Conservation (phyloP, 1,140 invertebrate species). For the Lordiphosa stackelbergi region DNA sequence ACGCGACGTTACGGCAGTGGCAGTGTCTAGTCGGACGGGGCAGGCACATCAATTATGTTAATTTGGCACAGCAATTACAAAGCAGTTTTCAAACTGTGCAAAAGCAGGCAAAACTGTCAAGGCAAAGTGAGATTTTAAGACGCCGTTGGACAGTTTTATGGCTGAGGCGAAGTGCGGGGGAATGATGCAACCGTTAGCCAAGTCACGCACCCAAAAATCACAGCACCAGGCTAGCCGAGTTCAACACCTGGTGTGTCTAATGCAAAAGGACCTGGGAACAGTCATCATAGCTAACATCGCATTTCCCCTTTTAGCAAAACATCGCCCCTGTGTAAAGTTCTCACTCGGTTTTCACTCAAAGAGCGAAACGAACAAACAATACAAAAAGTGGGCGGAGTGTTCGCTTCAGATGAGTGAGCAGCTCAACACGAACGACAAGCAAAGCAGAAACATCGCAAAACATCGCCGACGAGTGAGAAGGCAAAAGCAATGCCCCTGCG, state of each 20-base stretch:
- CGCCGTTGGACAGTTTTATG: slow-evolving; percentile 23
- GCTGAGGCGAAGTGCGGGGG: slow-evolving; percentile 15
- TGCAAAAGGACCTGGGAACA: slow-evolving; percentile 51
- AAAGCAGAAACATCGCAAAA: slow-evolving; percentile 45
- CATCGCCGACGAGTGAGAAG: slow-evolving; percentile 38
- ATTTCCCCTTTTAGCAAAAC: slow-evolving; percentile 17
- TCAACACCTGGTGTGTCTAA: slow-evolving; percentile 44
- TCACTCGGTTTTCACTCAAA: slow-evolving; percentile 28
- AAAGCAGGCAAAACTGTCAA: slow-evolving; percentile 7
- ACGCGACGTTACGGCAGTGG: slow-evolving; percentile 5
- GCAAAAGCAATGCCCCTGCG: slow-evolving; percentile 25
- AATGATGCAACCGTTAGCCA: slow-evolving; percentile 30
- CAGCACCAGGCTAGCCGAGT: too few species aligned
- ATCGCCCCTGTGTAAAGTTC: slow-evolving; percentile 6
- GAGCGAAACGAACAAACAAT: slow-evolving; percentile 19
- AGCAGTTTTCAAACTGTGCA: slow-evolving; percentile 44
- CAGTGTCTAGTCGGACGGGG: slow-evolving; percentile 18
- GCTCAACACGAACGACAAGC: slow-evolving; percentile 27
- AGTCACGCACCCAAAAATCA: slow-evolving; percentile 32
- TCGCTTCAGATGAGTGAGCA: slow-evolving; percentile 20
- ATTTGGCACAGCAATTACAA: slow-evolving; percentile 62
- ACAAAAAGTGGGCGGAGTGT: slow-evolving; percentile 65
- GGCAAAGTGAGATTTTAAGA: slow-evolving; percentile 11
- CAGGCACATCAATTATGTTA: slow-evolving; percentile 68
- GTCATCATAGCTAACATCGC: slow-evolving; percentile 16